A percentile compares a stretch with the other conserved stretches of the same genome.
phyloP scores from a whole-genome alignment of 2,888 invertebrate genomes.

The Trichopoda pennipes region DNA sequence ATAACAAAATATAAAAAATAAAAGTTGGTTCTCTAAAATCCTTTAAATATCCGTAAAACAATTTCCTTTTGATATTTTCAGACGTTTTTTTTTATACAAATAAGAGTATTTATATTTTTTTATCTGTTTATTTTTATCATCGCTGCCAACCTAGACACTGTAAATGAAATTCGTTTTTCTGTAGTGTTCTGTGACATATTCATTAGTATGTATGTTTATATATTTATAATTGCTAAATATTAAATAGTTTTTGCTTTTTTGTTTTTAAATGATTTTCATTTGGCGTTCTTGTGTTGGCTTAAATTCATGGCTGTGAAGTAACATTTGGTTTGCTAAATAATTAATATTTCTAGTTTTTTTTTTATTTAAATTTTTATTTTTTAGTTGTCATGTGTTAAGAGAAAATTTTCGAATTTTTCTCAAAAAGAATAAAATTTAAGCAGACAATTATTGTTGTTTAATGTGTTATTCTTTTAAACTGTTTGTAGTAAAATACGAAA shows the following conservation, averaged over 20 bases:
- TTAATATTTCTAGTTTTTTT: conserved; percentile 11
- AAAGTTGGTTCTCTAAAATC: too few species aligned
- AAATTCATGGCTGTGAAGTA: conserved; percentile 22
- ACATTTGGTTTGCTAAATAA: conserved; percentile 16
- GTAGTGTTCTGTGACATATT: conserved; percentile 24
- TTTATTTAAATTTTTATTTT: background rate
- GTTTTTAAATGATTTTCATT: background rate
- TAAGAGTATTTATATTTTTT: conserved; percentile 3
- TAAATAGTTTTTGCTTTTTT: conserved; percentile 4
- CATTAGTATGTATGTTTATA: too few species aligned
- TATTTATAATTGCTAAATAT: background rate
- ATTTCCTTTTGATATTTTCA: background rate
- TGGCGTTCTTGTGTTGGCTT: background rate
- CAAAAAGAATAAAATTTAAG: too few species aligned
- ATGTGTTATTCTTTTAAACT: too few species aligned
- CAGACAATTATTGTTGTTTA: too few species aligned
- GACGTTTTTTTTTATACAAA: background rate
- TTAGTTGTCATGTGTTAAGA: background rate
- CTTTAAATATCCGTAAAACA: too few species aligned
- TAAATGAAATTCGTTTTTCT: conserved; percentile 1
- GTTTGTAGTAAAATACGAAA: too few species aligned
- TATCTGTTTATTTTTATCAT: conserved; percentile 13
- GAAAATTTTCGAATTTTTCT: background rate
- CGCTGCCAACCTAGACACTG: conserved; percentile 37
- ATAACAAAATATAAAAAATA: too few species aligned